Conservation (phyloP, 2,888 invertebrate genomes). For the Prenolepis imparis region DNA sequence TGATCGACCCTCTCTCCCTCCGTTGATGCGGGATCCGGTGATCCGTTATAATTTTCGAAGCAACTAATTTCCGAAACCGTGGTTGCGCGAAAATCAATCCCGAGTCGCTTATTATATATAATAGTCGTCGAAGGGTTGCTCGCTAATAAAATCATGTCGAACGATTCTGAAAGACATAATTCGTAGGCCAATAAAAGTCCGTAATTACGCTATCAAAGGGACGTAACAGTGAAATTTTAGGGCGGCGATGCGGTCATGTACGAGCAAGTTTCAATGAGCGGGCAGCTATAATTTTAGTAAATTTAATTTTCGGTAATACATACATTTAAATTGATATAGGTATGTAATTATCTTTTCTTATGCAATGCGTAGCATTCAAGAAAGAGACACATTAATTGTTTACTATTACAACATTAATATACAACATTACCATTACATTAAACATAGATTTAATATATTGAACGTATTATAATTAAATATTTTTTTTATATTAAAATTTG, state of each 20-base stretch:
- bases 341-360: constrained; percentile 2
- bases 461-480: neutral
- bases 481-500: neutral
- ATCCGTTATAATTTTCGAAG: constrained; percentile 43
- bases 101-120: constrained; percentile 44
- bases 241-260: constrained; percentile 4
- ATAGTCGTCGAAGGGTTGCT: constrained; percentile 15
- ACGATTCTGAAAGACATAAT: constrained; percentile 48
- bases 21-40: constrained; percentile 27
- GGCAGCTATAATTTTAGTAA: constrained; percentile 24
- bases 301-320: constrained; percentile 24
- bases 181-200: constrained; percentile 48
- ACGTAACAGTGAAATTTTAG: constrained; percentile 21
- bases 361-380: neutral
- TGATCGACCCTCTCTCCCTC: neutral
- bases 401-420: neutral
- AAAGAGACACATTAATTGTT: neutral
- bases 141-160: constrained; percentile 42
- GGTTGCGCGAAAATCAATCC: constrained; percentile 47
- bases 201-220: constrained; percentile 45
- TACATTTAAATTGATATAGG: neutral
- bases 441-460: neutral
- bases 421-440: neutral
- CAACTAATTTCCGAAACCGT: constrained; percentile 31
- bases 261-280: constrained; percentile 1